phyloP scores from a whole-genome alignment of 2,797 vertebrate species.

The Leuciscus waleckii region DNA sequence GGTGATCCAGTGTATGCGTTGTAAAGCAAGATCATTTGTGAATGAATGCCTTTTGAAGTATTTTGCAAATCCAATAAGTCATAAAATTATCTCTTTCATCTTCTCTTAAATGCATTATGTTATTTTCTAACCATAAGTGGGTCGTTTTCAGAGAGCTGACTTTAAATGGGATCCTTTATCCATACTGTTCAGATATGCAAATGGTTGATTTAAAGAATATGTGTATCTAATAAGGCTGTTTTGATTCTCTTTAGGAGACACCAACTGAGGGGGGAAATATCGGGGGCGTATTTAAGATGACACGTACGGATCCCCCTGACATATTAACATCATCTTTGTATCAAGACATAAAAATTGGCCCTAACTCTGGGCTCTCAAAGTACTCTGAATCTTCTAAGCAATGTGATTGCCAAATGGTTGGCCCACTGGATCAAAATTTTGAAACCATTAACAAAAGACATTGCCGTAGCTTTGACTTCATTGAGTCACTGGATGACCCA shows the following conservation, averaged over 20 bases:
- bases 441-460: slow-evolving; percentile 95
- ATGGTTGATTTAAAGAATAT: not conserved
- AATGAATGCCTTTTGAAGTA: not conserved
- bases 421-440: slow-evolving; percentile 78
- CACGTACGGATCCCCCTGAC: slow-evolving; percentile 96
- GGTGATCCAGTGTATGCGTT: not conserved
- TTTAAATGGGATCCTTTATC: not conserved
- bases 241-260: slow-evolving; percentile 69
- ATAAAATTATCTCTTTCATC: not conserved
- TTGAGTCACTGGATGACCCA: slow-evolving; percentile 91
- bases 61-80: not conserved
- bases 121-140: not conserved
- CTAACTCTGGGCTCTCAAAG: slow-evolving; percentile 72
- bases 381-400: slow-evolving; percentile 76
- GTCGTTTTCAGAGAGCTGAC: not conserved
- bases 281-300: slow-evolving; percentile 90
- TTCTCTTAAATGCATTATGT: not conserved
- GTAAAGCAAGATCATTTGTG: not conserved
- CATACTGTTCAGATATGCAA: slow-evolving; percentile 9
- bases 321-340: slow-evolving; percentile 93
- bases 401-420: slow-evolving; percentile 90
- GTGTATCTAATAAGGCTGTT: slow-evolving; percentile 54
- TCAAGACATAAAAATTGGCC: slow-evolving; percentile 87
- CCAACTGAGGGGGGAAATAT: slow-evolving; percentile 76
- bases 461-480: slow-evolving; percentile 95